A percentile compares a stretch with the other conserved stretches of the same genome.
These are phyloP conservation scores for Strix uralensis DNA, from an alignment of 2,113 vertebrate species.

Conservation along the genomic window DNA sequence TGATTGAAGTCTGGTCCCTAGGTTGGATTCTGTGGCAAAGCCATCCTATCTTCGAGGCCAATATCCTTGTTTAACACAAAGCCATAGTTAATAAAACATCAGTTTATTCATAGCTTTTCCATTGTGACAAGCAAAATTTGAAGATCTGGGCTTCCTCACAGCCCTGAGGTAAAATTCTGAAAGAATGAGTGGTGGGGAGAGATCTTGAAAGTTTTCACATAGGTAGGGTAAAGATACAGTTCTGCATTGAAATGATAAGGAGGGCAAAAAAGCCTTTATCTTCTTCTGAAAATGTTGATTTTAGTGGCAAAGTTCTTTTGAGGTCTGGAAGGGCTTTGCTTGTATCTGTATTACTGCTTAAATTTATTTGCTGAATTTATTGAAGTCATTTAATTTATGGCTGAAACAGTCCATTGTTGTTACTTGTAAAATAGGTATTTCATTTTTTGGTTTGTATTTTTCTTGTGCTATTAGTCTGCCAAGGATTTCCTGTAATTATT, in stretches of 20 bases:
- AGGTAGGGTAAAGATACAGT: not conserved
- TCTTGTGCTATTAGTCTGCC: not conserved
- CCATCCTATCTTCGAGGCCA: not conserved
- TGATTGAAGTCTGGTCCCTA: not conserved
- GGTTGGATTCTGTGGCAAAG: not conserved
- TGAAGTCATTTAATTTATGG: not conserved
- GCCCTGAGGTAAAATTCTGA: not conserved
- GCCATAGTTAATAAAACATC: not conserved
- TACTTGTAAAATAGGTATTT: not conserved
- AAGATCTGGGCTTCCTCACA: not conserved
- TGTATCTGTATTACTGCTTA: not conserved
- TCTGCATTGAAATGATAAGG: not conserved
- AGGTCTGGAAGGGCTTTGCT: not conserved
- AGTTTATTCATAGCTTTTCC: not conserved
- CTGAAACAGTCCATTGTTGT: not conserved
- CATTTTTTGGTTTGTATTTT: not conserved
- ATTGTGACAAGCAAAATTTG: not conserved
- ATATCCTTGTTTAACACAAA: not conserved
- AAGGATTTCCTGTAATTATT: not conserved
- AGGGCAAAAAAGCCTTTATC: rapidly evolving
- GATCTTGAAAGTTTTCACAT: not conserved
- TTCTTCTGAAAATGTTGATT: not conserved
- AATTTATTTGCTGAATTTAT: not conserved
- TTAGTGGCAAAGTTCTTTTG: not conserved
- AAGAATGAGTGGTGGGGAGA: not conserved